phyloP scores from a whole-genome alignment of 37 sponge, comb jelly and placozoan species.

The Tethya wilhelma region DNA sequence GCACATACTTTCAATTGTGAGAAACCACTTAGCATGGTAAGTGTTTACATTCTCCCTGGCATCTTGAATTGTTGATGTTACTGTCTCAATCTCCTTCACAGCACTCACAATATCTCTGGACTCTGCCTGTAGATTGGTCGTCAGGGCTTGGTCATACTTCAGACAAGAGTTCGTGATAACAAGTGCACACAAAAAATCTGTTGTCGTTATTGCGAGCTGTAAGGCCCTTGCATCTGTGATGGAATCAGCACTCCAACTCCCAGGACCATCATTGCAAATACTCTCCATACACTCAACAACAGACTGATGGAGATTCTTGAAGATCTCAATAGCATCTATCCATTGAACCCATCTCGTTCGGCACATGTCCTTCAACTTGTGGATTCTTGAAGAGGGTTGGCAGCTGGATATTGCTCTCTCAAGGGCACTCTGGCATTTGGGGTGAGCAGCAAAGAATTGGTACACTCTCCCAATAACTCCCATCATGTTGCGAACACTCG shows the following conservation, averaged over 20 bases:
- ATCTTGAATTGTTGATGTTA: slow-evolving; percentile 43
- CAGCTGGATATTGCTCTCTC: slow-evolving; percentile 8
- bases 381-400: slow-evolving; percentile 3
- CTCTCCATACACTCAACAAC: slow-evolving; percentile 52
- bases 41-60: slow-evolving; percentile 30
- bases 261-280: slow-evolving; percentile 27
- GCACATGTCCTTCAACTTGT: slow-evolving; percentile 38
- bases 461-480: slow-evolving; percentile 14
- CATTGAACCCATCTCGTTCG: slow-evolving; percentile 56
- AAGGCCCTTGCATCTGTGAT: slow-evolving; percentile 50
- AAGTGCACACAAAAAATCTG: slow-evolving; percentile 44
- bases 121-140: too few species aligned
- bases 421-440: slow-evolving; percentile 8
- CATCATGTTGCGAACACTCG: slow-evolving; percentile 37
- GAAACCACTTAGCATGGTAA: slow-evolving; percentile 50
- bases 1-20: slow-evolving; percentile 20
- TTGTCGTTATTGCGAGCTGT: slow-evolving; percentile 21
- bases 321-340: slow-evolving; percentile 22
- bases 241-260: slow-evolving; percentile 30
- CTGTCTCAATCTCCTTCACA: slow-evolving; percentile 24
- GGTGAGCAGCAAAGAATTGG: slow-evolving; percentile 34
- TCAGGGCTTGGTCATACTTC: slow-evolving; percentile 42
- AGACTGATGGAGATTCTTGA: slow-evolving; percentile 12
- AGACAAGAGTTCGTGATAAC: slow-evolving; percentile 43
- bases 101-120: slow-evolving; percentile 55